A percentile compares a stretch with the other conserved stretches of the same genome.
Evolutionary conservation across 2,888 invertebrate genomes (phyloP).

Genomic region (Rhyacophila evoluta): DNA sequence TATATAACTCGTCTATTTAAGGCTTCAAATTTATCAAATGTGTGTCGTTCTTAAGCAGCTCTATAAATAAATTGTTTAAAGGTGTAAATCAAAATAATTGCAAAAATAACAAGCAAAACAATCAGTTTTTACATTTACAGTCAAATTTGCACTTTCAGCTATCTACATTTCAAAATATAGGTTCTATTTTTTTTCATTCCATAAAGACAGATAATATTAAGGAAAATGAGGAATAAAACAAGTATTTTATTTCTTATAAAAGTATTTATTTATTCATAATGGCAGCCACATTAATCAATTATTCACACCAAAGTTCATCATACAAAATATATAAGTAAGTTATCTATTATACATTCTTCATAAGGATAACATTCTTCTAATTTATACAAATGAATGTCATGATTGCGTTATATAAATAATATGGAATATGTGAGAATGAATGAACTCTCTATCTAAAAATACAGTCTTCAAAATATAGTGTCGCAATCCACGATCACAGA

Average conservation of each 20-base stretch:
- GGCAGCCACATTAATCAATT: constrained; percentile 40
- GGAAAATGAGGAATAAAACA: too few relatives aligned
- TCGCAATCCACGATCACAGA: background rate
- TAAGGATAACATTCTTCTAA: background rate
- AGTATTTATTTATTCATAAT: constrained; percentile 35
- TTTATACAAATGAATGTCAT: background rate
- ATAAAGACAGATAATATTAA: too few relatives aligned
- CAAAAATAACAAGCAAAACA: too few relatives aligned
- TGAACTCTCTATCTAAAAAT: background rate
- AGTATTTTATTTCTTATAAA: constrained; percentile 37
- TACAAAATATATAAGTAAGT: constrained; percentile 12
- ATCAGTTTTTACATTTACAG: too few relatives aligned
- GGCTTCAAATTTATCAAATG: too few relatives aligned
- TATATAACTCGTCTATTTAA: too few relatives aligned
- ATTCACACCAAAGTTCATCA: constrained; percentile 7
- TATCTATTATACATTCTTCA: background rate
- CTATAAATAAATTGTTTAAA: too few relatives aligned
- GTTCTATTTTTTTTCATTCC: too few relatives aligned
- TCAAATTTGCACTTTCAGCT: too few relatives aligned
- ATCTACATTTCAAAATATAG: too few relatives aligned
- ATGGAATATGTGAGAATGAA: background rate
- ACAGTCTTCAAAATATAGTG: background rate
- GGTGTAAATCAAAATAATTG: too few relatives aligned
- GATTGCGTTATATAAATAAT: background rate
- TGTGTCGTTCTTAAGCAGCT: too few relatives aligned